Evolutionary conservation across 2,113 vertebrate genomes (phyloP), one percentile per base, ranked within the genome.

Genomic region (Myotis yumanensis): DNA sequence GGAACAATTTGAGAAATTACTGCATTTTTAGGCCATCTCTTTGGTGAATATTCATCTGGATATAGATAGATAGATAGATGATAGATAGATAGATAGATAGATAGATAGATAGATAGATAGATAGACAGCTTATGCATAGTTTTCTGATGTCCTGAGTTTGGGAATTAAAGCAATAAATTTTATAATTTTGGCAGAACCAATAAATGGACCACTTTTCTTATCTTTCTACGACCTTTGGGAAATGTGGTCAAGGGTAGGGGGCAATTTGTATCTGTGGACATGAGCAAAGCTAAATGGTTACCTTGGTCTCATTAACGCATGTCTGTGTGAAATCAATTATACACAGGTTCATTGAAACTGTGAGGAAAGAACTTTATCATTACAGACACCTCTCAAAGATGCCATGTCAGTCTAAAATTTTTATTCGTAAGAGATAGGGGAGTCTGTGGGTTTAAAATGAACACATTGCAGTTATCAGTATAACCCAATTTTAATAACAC

Each of bases 371-470:
- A 72, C 5, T 68, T 62, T 52, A 95, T 69, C 52, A 83, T 75
- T 54, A 35, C 52, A 88, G 16, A 85, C n/a, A 81, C n/a, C n/a
- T 95, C 79, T 59, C 35, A 82, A 92, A 92, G 68, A 66, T 86
- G 4, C 32, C 81, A 71, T 37, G 37, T n/a, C 59, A 76, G 25
- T 59, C 59, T 64, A 32, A 94, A 69, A 81, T 20, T 52, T 32
- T 80, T 72, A 57, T 54, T 54, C 35, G 66, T 59, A 46, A 89
- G 80, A 79, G 23, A 88, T 0, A 85, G 62, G 25, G 51, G 11
- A 11, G 23, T 48, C 6, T 57, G 2, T 76, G 76, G 4, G 8
- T 85, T 80, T 84, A 52, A 94, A 84, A 76, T 66, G 23, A 92
- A 77, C 2, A 69, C n/a, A 94, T 10, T 62, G 9, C n/a, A 88